Conservation (phyloP, 2,888 invertebrate genomes). For the Rosalia funebris region DNA sequence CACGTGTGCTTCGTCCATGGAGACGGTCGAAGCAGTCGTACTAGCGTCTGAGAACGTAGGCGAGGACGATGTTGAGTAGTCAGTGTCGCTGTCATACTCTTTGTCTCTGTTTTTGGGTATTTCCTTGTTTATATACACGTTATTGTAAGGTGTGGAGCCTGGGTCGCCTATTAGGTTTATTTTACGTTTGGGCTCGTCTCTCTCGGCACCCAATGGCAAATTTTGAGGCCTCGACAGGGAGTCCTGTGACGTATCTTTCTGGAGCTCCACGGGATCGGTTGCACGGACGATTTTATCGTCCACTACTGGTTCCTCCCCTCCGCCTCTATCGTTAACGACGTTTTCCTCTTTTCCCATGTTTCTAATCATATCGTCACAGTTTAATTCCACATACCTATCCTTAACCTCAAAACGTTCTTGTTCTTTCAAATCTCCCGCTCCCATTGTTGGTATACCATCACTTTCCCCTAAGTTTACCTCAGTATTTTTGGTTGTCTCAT, state of each 20-base stretch:
- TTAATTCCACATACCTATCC: too few species aligned
- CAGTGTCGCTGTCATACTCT: slow-evolving; percentile 45
- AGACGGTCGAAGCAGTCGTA: slow-evolving; percentile 48
- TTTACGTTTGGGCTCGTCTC: slow-evolving; percentile 43
- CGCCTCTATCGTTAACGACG: too few species aligned
- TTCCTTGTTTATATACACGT: slow-evolving; percentile 58
- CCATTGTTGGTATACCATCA: too few species aligned
- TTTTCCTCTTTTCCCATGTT: too few species aligned
- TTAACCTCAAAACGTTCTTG: too few species aligned
- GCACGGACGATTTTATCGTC: not conserved
- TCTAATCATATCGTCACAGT: too few species aligned
- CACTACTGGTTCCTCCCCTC: slow-evolving; percentile 7
- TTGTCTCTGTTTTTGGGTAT: slow-evolving; percentile 37
- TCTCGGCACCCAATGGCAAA: slow-evolving; percentile 38
- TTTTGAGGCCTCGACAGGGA: slow-evolving; percentile 42
- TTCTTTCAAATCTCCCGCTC: too few species aligned
- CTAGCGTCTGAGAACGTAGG: slow-evolving; percentile 56
- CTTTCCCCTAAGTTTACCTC: too few species aligned
- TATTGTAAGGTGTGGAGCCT: slow-evolving; percentile 64
- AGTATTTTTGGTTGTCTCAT: too few species aligned
- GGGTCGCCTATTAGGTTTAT: slow-evolving; percentile 59
- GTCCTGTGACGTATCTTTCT: slow-evolving; percentile 31
- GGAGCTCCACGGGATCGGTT: slow-evolving; percentile 4
- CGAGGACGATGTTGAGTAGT: slow-evolving; percentile 55
- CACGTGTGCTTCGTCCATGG: slow-evolving; percentile 43